Evolutionary conservation across 2,888 invertebrate genomes (phyloP).

Genomic region (Copidosoma aretas): DNA sequence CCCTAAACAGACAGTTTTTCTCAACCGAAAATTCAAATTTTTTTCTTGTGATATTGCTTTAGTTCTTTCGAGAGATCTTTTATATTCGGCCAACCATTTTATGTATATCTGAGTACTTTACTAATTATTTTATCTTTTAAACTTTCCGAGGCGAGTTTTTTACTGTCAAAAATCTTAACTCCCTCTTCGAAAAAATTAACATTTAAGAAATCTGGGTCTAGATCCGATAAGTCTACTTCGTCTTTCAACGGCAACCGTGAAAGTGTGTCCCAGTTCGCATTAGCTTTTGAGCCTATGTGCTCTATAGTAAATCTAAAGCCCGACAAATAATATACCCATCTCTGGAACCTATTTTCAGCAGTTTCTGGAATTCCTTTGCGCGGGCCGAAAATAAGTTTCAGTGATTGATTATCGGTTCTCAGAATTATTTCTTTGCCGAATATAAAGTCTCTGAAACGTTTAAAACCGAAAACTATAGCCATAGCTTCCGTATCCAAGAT

Average conservation of each 20-base stretch:
- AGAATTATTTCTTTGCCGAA: conserved; percentile 43
- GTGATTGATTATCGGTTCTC: conserved; percentile 54
- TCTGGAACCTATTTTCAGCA: too few species aligned
- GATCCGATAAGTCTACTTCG: neutral
- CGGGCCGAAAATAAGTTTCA: conserved; percentile 48
- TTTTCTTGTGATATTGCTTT: too few species aligned
- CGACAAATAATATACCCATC: conserved; percentile 1
- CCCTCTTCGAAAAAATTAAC: conserved; percentile 22
- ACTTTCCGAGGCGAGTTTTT: conserved; percentile 22
- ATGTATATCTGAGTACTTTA: conserved; percentile 10
- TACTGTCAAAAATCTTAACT: conserved; percentile 8
- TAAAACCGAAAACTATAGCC: conserved; percentile 12
- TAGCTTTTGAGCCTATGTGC: conserved; percentile 20
- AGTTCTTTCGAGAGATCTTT: too few species aligned
- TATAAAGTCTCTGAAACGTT: conserved; percentile 29
- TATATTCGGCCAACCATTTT: too few species aligned
- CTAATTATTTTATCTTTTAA: conserved; percentile 14
- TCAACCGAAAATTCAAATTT: too few species aligned
- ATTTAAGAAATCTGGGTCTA: conserved; percentile 2
- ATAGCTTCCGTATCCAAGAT: conserved; percentile 37
- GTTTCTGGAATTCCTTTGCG: conserved; percentile 11
- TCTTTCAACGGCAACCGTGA: conserved; percentile 1
- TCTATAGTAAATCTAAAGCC: conserved; percentile 30
- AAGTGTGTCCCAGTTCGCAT: conserved; percentile 28
- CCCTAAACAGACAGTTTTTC: conserved; percentile 32